Evolutionary conservation across 2,888 invertebrate species (phyloP), one percentile per base, ranked within the genome.

Genomic region (Hirtodrosophila duncani): DNA sequence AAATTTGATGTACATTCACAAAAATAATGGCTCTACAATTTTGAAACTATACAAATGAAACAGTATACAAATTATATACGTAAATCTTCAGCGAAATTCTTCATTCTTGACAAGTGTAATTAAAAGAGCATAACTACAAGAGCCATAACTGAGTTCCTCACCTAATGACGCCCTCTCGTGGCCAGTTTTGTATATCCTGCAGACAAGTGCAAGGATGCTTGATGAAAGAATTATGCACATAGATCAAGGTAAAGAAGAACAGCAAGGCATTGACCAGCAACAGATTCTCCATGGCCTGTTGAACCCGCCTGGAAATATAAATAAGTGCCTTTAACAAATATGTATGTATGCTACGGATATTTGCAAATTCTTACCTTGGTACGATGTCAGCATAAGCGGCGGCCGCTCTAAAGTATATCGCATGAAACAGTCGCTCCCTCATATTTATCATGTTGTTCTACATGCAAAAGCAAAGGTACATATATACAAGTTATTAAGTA

Each of bases 171-270:
- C 99, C 99, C 87, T 97, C 95, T 56, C 96, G 89, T 0, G 99
- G 98, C 99, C 99, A 99, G 7, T 93, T 91, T 83, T 93, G 91
- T 20, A 97, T 91, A 85, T 95, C 92, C 83, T 95, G 92, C 70
- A 99, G 89, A 86, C 99, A 99, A 72, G 96, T 96, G 43, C 96
- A 94, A 4, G 98, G 97, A 56, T 95, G 92, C 81, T 95, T 91
- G 31, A 97, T 95, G 87, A 98, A 98, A 59, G 94, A 94, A 84
- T 96, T 91, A 84, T 99, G 99, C 82, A 99, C 96, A 86, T 99
- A 99, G 34, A 95, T 93, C 77, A 99, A 89, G 37, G 97, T 93
- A 83, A 95, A 94, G 87, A 99, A 94, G 42, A 97, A 95, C 42
- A 92, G 83, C 64, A 96, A 87, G 2, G 95, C 95, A 91, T 93